Conservation (phyloP, 2,888 invertebrate genomes). For the Laspeyria flexula region DNA sequence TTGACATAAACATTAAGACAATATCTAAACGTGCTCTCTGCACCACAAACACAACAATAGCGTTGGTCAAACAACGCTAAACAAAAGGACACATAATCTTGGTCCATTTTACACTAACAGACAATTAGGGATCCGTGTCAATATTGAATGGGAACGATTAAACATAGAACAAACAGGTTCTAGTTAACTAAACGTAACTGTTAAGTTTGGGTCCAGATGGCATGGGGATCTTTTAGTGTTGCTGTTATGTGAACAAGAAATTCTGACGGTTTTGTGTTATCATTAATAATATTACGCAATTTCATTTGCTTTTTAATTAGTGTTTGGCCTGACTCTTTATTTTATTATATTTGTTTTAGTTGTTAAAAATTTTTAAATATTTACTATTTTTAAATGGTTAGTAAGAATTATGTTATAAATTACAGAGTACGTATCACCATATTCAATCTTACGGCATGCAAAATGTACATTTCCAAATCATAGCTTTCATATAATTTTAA, state of each 20-base stretch:
- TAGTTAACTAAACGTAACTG: slow-evolving; percentile 19
- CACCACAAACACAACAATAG: slow-evolving; percentile 19
- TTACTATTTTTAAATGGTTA: too few species aligned
- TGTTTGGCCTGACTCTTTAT: too few species aligned
- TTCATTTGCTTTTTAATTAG: too few species aligned
- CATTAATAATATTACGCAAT: too few species aligned
- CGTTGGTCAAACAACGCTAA: slow-evolving; percentile 7
- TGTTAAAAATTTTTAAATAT: too few species aligned
- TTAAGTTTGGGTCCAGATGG: slow-evolving; percentile 20
- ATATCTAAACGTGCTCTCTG: slow-evolving; percentile 2
- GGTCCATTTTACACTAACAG: slow-evolving; percentile 26
- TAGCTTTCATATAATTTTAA: too few species aligned
- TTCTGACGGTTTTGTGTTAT: neutral
- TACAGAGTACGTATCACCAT: too few species aligned
- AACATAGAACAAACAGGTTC: slow-evolving; percentile 43
- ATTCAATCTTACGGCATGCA: too few species aligned
- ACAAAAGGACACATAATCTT: slow-evolving; percentile 40
- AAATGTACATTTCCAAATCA: too few species aligned
- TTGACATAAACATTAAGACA: neutral
- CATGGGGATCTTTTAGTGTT: slow-evolving; percentile 13
- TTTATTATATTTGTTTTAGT: too few species aligned
- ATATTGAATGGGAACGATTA: slow-evolving; percentile 44
- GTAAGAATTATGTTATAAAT: too few species aligned
- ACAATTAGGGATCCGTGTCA: slow-evolving; percentile 35
- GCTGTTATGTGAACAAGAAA: slow-evolving; percentile 1